phyloP scores from a whole-genome alignment of 1,140 invertebrate genomes.

The Drosophila orosa region DNA sequence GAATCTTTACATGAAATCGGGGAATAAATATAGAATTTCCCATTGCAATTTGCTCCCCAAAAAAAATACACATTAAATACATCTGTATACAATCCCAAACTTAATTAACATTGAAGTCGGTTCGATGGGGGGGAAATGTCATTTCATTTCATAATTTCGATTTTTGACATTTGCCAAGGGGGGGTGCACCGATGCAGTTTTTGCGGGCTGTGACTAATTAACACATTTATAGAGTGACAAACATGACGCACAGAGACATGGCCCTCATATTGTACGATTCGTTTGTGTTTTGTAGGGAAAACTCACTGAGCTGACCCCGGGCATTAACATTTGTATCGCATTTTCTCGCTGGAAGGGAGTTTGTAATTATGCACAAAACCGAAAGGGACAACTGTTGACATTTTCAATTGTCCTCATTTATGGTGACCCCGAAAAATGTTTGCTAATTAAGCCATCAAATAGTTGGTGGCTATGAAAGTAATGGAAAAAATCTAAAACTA shows the following conservation, averaged over 20 bases:
- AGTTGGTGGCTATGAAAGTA: slow-evolving; percentile 15
- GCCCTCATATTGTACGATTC: slow-evolving; percentile 29
- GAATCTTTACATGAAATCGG: slow-evolving; percentile 8
- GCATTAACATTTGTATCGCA: slow-evolving; percentile 20
- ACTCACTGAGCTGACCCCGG: slow-evolving; percentile 44
- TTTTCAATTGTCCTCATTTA: slow-evolving; percentile 66
- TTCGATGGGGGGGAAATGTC: slow-evolving; percentile 31
- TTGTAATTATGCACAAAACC: slow-evolving; percentile 67
- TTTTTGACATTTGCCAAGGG: slow-evolving; percentile 50
- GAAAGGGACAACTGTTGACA: slow-evolving; percentile 73
- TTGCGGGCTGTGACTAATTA: slow-evolving; percentile 67
- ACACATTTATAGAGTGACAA: slow-evolving; percentile 62
- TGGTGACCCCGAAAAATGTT: slow-evolving; percentile 54
- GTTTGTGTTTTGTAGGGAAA: slow-evolving; percentile 9
- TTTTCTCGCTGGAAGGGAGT: slow-evolving; percentile 14
- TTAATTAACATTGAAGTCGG: slow-evolving; percentile 44
- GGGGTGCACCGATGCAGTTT: slow-evolving; percentile 34
- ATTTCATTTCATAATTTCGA: slow-evolving; percentile 56
- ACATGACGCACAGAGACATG: slow-evolving; percentile 25
- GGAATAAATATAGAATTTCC: slow-evolving; percentile 51
- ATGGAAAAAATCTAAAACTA: background rate
- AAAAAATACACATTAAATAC: slow-evolving; percentile 45
- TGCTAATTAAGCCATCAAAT: slow-evolving; percentile 70
- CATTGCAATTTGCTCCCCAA: slow-evolving; percentile 15
- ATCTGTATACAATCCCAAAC: slow-evolving; percentile 45